phyloP scores from a whole-genome alignment of 2,888 invertebrate genomes.

The Cheilosia impressa region DNA sequence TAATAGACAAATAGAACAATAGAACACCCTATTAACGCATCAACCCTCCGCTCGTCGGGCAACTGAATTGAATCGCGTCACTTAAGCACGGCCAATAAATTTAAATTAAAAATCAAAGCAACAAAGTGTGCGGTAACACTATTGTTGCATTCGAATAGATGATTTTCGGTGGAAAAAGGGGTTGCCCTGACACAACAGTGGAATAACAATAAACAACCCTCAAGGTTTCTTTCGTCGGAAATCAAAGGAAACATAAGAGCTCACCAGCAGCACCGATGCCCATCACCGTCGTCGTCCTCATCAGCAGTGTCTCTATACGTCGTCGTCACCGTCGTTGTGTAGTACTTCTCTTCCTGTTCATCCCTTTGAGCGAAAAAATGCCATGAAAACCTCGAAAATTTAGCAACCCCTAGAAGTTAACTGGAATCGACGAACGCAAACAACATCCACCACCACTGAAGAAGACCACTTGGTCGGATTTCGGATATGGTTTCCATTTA shows the following conservation, averaged over 20 bases:
- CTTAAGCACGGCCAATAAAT: slow-evolving; percentile 60
- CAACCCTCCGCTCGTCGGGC: slow-evolving; percentile 27
- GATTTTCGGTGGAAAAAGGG: slow-evolving; percentile 31
- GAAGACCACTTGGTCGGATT: slow-evolving; percentile 51
- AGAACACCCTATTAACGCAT: slow-evolving; percentile 58
- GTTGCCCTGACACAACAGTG: slow-evolving; percentile 20
- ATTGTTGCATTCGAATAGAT: slow-evolving; percentile 53
- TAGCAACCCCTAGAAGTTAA: slow-evolving; percentile 26
- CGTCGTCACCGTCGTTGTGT: neutral
- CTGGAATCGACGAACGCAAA: slow-evolving; percentile 38
- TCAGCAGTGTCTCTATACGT: slow-evolving; percentile 1
- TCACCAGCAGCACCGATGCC: slow-evolving; percentile 26
- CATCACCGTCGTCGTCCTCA: slow-evolving; percentile 34
- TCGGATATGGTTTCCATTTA: slow-evolving; percentile 24
- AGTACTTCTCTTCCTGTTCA: slow-evolving; percentile 8
- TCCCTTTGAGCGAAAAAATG: slow-evolving; percentile 35
- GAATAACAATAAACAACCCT: slow-evolving; percentile 56
- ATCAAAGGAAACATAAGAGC: slow-evolving; percentile 28
- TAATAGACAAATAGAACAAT: slow-evolving; percentile 60
- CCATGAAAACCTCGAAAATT: slow-evolving; percentile 25
- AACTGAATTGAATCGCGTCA: slow-evolving; percentile 3
- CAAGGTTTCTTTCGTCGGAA: slow-evolving; percentile 38
- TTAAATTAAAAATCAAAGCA: slow-evolving; percentile 65
- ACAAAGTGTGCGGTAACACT: too few relatives aligned
- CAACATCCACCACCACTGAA: slow-evolving; percentile 36